Base-by-base conservation (phyloP, 2,888 invertebrate species). In the Conomelus anceps region DNA sequence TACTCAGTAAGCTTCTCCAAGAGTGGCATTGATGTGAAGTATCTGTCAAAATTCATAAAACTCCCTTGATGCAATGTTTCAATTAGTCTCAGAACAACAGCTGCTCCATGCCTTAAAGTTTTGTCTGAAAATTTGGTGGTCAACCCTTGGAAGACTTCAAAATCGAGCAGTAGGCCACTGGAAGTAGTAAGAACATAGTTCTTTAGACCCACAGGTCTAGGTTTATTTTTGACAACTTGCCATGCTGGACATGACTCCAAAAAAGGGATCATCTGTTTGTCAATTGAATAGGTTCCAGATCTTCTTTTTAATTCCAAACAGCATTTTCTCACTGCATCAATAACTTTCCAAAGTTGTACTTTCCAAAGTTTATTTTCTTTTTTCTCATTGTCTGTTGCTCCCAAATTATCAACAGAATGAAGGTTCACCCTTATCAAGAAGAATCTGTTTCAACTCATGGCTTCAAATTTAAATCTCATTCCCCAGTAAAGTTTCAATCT, bases 211-310 rank as follows among this genome's bases (percentile, higher is more conserved):
- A 88, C 88, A 6, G 85, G 88, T 87, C 88, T 88, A 13, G 89
- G 89, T 89, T 89, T 89, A 24, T 89, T 89, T 89, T 24, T 85
- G 22, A 89, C 89, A 13, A 26, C 6, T 86, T 86, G 85, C 29
- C 86, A 22, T 23, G 85, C 85, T 3, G 89, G 85, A 23, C 89
- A 89, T 22, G 7, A 20, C 20, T 26, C 89, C 17, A 29, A 87
- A 86, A 89, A 89, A n/a, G 89, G 89, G 22, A 89, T 86, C 85
- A 89, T 89, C 24, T 89, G 89, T n/a, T 89, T 85, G 85, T 89
- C 89, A 26, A 89, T 89, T 20, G 29, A 86, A 86, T 86, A 89
- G n/a, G 88, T 41, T 17, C n/a, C 24, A 20, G 88, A 84, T n/a
- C n/a, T 26, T 23, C 88, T 22, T 88, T 22, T n/a, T 22, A 88